A percentile compares a stretch with the other conserved stretches of the same genome.
phyloP scores from a whole-genome alignment of 2,888 invertebrate genomes.

The Pheosia tremula region DNA sequence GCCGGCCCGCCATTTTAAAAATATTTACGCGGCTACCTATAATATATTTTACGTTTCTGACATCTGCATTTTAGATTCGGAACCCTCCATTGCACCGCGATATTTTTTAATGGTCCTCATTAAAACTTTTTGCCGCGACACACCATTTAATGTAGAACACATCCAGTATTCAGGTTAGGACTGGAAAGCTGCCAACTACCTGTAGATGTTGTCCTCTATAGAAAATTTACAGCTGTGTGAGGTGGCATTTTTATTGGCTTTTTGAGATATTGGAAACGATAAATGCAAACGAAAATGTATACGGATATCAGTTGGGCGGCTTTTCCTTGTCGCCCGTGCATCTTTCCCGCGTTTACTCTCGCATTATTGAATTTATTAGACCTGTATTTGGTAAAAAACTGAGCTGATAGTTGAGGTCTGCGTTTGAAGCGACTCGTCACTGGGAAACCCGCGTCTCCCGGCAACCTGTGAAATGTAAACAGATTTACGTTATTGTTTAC shows the following conservation, averaged over 20 bases:
- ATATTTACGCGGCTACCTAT: slow-evolving; percentile 36
- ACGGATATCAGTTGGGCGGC: slow-evolving; percentile 12
- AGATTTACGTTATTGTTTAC: slow-evolving; percentile 63
- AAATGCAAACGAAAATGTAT: slow-evolving; percentile 42
- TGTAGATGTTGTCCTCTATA: slow-evolving; percentile 68
- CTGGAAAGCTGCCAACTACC: slow-evolving; percentile 80
- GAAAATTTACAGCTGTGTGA: slow-evolving; percentile 58
- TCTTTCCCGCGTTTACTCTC: slow-evolving; percentile 67
- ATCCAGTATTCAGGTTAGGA: slow-evolving; percentile 65
- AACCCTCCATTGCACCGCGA: slow-evolving; percentile 12
- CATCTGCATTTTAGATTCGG: slow-evolving; percentile 34
- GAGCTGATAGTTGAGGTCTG: slow-evolving; percentile 63
- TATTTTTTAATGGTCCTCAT: slow-evolving; percentile 46
- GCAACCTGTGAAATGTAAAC: slow-evolving; percentile 59
- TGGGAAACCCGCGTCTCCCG: slow-evolving; percentile 63
- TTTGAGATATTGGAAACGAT: slow-evolving; percentile 52
- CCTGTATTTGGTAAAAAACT: slow-evolving; percentile 71
- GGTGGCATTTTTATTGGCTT: slow-evolving; percentile 49
- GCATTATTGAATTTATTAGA: slow-evolving; percentile 78
- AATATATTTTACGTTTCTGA: slow-evolving; percentile 38
- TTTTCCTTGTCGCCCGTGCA: slow-evolving; percentile 49
- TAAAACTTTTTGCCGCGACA: slow-evolving; percentile 58
- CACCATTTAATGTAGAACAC: slow-evolving; percentile 61
- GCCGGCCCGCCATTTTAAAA: slow-evolving; percentile 53
- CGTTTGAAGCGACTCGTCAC: slow-evolving; percentile 58